Percentiles rank a stretch among this genome's conserved stretches.
These are phyloP conservation scores for Oryctes rhinoceros DNA, from an alignment of 1,140 invertebrate species.

Conservation along the genomic window DNA sequence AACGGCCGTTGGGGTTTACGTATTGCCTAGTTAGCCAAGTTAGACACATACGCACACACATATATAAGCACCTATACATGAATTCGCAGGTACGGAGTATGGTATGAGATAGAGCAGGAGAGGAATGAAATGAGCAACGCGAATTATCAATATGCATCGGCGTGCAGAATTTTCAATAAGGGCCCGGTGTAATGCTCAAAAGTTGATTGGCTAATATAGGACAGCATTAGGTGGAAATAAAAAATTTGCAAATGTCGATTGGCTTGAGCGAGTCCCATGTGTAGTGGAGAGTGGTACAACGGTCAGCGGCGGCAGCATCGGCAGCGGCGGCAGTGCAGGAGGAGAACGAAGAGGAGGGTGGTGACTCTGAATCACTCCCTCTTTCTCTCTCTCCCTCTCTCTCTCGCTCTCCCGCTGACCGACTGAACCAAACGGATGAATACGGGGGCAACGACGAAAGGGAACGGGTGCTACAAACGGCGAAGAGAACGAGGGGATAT, in stretches of 20 bases:
- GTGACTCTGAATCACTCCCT: neutral
- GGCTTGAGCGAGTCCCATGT: slow-evolving; percentile 50
- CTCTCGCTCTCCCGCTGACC: no score
- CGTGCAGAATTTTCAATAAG: slow-evolving; percentile 43
- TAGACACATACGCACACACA: neutral
- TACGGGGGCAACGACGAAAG: neutral
- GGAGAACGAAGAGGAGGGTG: neutral
- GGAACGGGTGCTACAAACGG: slow-evolving; percentile 33
- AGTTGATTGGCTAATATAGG: slow-evolving; percentile 55
- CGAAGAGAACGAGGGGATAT: slow-evolving; percentile 34
- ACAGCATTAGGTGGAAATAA: slow-evolving; percentile 51
- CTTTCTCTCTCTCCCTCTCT: neutral
- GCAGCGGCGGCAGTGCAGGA: slow-evolving; percentile 27
- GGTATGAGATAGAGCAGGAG: neutral
- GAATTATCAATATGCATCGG: slow-evolving; percentile 31
- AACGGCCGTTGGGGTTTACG: no score
- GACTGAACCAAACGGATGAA: neutral
- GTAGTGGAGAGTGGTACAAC: slow-evolving; percentile 42
- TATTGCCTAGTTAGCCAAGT: no score
- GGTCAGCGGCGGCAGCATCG: slow-evolving; percentile 38
- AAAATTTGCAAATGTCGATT: slow-evolving; percentile 55
- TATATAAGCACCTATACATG: neutral
- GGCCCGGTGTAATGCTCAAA: slow-evolving; percentile 41
- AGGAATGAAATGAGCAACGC: slow-evolving; percentile 16
- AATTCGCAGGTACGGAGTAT: neutral